These are phyloP conservation scores for Varanus salvator DNA, from an alignment of 2,113 vertebrate species.

Conservation along the genomic window DNA sequence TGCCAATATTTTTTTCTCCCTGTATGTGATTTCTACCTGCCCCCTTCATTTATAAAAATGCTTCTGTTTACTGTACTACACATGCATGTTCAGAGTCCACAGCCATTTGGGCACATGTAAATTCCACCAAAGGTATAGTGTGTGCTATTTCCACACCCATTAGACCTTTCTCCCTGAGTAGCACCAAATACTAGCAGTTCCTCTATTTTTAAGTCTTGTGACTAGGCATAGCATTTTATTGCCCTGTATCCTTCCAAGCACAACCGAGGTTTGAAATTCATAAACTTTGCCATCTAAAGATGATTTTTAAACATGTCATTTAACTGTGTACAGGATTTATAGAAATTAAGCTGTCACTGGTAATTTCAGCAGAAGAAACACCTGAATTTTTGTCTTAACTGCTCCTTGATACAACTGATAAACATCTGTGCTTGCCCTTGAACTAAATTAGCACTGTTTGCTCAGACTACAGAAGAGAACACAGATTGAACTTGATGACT, in stretches of 20 bases:
- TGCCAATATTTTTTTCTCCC: neutral
- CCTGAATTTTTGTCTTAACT: neutral
- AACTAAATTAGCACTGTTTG: slow-evolving; percentile 46
- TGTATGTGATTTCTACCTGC: neutral
- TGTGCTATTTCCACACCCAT: neutral
- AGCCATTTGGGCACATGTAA: neutral
- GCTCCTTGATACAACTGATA: slow-evolving; percentile 1
- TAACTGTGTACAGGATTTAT: slow-evolving; percentile 4
- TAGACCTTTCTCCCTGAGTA: neutral
- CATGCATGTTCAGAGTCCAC: neutral
- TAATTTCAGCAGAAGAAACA: neutral
- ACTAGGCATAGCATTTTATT: neutral
- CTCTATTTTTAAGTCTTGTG: neutral
- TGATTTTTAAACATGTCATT: neutral
- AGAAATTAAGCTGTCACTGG: neutral
- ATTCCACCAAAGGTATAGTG: neutral
- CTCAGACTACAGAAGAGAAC: slow-evolving; percentile 49
- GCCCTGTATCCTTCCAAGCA: neutral
- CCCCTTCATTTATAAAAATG: neutral
- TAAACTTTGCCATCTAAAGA: neutral
- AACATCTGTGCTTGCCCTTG: slow-evolving; percentile 1
- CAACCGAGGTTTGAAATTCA: neutral
- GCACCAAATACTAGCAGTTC: neutral
- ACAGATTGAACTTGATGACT: slow-evolving; percentile 49
- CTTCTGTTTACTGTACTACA: neutral